phyloP scores from a whole-genome alignment of 1,140 invertebrate genomes.

The Helicorthomorpha holstii region DNA sequence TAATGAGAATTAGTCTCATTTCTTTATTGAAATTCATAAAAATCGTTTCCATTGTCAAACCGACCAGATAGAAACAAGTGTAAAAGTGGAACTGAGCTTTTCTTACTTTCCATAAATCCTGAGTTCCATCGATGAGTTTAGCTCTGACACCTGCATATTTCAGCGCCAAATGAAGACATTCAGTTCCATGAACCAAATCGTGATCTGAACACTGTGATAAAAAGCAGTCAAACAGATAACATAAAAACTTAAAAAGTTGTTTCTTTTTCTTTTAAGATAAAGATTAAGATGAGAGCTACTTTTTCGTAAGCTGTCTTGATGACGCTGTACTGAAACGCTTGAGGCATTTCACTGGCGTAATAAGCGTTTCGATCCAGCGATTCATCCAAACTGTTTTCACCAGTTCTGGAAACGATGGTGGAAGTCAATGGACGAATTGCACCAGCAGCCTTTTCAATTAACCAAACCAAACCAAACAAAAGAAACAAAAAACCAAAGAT shows the following conservation, averaged over 20 bases:
- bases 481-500: too few relatives aligned
- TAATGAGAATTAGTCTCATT: too few relatives aligned
- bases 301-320: slow-evolving; percentile 28
- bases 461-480: too few relatives aligned
- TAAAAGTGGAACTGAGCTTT: too few relatives aligned
- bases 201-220: slow-evolving; percentile 24
- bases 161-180: slow-evolving; percentile 30
- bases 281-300: slow-evolving; percentile 16
- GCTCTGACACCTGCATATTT: slow-evolving; percentile 25
- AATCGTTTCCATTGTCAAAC: too few relatives aligned
- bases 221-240: too few relatives aligned
- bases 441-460: slow-evolving; percentile 26
- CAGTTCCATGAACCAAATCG: slow-evolving; percentile 31
- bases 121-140: slow-evolving; percentile 25
- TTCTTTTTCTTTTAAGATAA: too few relatives aligned
- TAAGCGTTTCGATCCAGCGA: slow-evolving; percentile 27
- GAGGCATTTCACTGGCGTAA: slow-evolving; percentile 34
- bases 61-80: too few relatives aligned
- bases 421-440: slow-evolving; percentile 30
- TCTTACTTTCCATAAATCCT: slow-evolving; percentile 32
- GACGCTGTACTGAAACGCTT: slow-evolving; percentile 28
- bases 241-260: too few relatives aligned
- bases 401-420: slow-evolving; percentile 26
- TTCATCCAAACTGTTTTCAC: slow-evolving; percentile 23
- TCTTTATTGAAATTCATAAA: too few relatives aligned